Percentiles rank a stretch among this genome's conserved stretches.
Evolutionary conservation across 2,113 vertebrate species (phyloP).

Genomic region (Cheilinus undulatus): DNA sequence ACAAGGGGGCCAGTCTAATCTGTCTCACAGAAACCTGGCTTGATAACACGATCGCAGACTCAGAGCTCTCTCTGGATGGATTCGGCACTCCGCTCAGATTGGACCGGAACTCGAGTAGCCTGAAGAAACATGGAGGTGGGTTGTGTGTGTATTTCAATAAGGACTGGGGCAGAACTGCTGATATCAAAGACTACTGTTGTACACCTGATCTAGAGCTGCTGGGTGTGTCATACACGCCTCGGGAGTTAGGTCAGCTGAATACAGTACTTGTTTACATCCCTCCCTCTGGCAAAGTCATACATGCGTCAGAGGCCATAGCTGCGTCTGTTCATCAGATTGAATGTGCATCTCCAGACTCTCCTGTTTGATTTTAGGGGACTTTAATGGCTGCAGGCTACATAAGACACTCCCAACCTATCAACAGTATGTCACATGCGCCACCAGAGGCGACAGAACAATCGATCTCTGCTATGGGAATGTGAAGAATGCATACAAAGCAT

Average conservation of each 20-base stretch:
- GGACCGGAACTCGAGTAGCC: not conserved
- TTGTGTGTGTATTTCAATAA: not conserved
- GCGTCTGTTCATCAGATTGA: not conserved
- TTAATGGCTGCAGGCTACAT: too few species aligned
- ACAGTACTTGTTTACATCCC: not conserved
- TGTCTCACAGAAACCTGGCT: too few species aligned
- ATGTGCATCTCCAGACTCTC: too few species aligned
- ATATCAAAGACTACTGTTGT: not conserved
- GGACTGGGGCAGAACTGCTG: not conserved
- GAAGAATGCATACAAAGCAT: not conserved
- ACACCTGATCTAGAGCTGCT: not conserved
- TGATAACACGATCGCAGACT: too few species aligned
- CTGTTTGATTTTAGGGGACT: too few species aligned
- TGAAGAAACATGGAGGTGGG: not conserved
- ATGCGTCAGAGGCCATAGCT: not conserved
- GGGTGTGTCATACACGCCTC: not conserved
- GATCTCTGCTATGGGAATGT: too few species aligned
- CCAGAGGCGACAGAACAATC: too few species aligned
- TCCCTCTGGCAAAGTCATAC: not conserved
- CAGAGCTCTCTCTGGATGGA: too few species aligned
- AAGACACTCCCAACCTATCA: too few species aligned
- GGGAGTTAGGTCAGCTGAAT: not conserved
- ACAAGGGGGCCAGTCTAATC: too few species aligned
- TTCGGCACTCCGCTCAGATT: too few species aligned
- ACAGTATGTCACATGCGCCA: too few species aligned